Base-by-base conservation (phyloP, 2,888 invertebrate species). In the Lasioglossum lativentre region DNA sequence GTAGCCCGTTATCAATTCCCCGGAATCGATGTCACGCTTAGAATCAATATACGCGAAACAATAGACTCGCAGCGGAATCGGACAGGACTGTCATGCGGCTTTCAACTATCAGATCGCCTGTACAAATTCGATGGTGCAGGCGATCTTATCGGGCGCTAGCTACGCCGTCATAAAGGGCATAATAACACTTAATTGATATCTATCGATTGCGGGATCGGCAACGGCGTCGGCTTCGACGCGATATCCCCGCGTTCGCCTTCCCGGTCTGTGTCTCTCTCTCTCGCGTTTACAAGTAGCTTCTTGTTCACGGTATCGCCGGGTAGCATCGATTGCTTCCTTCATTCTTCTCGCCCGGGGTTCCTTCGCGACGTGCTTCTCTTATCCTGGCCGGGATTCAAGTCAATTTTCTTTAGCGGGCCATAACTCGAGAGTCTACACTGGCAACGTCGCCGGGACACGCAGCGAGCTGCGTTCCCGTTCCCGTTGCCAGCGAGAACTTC, bases 331-430 rank as follows among this genome's bases (percentile, higher is more conserved):
- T 83, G 86, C 86, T 86, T 88, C 75, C 87, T 91, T 89, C 90
- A 88, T 91, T 91, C 90, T 92, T 92, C 91, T 91, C 91, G 85
- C 83, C 74, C 68, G 78, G 73, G 82, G 79, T 83, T 83, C 86
- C 77, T 83, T 78, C 83, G 82, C 75, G 82, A 88, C 91, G 89
- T 90, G 91, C 91, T 94, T 93, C 93, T 93, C 94, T 94, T 92
- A 93, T 94, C 91, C 92, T 94, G 94, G 94, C 94, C 84, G 85
- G 89, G 93, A 92, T 94, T 94, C 94, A 94, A 94, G 94, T 94
- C 93, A 94, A 94, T 94, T 94, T 94, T 93, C 94, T 93, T 93
- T 91, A 93, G 92, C 92, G 91, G 91, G 92, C 91, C 90, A 93
- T 93, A 94, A 92, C 90, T 93, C 47, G 75, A 72, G 83, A 73